phyloP scores from a whole-genome alignment of 2,888 invertebrate genomes.

The Hydrotaea diabolus region DNA sequence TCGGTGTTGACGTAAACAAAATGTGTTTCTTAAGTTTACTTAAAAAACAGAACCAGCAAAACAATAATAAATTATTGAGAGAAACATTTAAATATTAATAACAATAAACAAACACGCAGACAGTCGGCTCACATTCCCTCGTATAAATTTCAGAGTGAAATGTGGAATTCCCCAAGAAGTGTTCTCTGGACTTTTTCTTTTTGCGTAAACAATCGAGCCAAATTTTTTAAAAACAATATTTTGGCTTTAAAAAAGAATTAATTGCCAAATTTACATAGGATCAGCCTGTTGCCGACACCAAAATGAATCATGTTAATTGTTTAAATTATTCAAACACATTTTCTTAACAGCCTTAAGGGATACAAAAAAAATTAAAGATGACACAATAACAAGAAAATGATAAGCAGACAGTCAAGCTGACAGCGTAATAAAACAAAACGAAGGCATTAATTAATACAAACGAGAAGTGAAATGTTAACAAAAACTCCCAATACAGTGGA shows the following conservation, averaged over 20 bases:
- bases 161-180: conserved; percentile 54
- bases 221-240: conserved; percentile 2
- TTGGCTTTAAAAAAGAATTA: conserved; percentile 7
- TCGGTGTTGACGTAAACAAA: neutral
- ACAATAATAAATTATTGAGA: neutral
- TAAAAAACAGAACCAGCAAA: conserved; percentile 11
- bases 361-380: neutral
- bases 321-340: conserved; percentile 40
- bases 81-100: conserved; percentile 31
- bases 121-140: neutral
- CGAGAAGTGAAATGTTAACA: conserved; percentile 24
- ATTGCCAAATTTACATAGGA: neutral
- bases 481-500: conserved; percentile 9
- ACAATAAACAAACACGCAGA: conserved; percentile 15
- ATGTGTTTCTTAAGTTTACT: conserved; percentile 3
- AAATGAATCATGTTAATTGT: conserved; percentile 47
- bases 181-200: conserved; percentile 36
- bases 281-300: neutral
- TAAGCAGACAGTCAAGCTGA: neutral
- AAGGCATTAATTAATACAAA: neutral
- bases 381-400: conserved; percentile 21
- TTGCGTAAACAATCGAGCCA: conserved; percentile 18
- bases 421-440: conserved; percentile 12
- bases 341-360: neutral
- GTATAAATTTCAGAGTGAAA: conserved; percentile 46